Evolutionary conservation across 2,113 vertebrate species (phyloP).

Genomic region (Eulacestoma nigropectus): DNA sequence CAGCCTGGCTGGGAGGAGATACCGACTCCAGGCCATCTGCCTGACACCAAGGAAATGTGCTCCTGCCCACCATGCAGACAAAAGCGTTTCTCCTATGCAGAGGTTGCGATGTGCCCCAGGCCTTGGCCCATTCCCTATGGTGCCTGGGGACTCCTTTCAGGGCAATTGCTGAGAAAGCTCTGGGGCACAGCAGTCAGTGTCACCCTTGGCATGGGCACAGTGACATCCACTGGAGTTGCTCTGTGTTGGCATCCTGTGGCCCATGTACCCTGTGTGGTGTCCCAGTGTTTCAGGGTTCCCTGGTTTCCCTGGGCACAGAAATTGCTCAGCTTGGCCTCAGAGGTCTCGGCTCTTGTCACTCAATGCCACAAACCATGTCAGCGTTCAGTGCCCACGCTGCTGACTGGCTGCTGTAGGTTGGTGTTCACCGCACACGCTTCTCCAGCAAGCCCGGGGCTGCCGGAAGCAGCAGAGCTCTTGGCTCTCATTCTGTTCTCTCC

Average conservation of each 20-base stretch:
- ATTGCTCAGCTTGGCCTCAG: neutral
- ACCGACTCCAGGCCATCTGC: neutral
- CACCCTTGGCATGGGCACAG: neutral
- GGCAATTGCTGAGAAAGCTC: neutral
- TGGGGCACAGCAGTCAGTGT: neutral
- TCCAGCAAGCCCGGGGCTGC: neutral
- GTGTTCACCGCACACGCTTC: neutral
- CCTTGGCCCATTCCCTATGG: neutral
- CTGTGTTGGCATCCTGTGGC: neutral
- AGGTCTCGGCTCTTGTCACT: neutral
- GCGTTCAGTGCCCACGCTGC: rapidly evolving
- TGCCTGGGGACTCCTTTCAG: neutral
- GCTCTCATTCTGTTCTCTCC: neutral
- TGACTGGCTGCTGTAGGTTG: neutral
- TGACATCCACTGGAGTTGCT: too few relatives aligned
- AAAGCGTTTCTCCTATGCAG: neutral
- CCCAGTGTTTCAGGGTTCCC: neutral
- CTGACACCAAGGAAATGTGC: neutral
- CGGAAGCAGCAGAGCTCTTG: neutral
- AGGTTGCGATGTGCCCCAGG: neutral
- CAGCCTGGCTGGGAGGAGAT: neutral
- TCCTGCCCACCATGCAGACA: neutral
- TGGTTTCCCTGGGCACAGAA: neutral
- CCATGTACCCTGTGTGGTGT: neutral
- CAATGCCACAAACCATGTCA: neutral